Percentiles rank a stretch among this genome's conserved stretches.
Evolutionary conservation across 2,113 vertebrate genomes (phyloP).

Genomic region (Eclectus roratus): DNA sequence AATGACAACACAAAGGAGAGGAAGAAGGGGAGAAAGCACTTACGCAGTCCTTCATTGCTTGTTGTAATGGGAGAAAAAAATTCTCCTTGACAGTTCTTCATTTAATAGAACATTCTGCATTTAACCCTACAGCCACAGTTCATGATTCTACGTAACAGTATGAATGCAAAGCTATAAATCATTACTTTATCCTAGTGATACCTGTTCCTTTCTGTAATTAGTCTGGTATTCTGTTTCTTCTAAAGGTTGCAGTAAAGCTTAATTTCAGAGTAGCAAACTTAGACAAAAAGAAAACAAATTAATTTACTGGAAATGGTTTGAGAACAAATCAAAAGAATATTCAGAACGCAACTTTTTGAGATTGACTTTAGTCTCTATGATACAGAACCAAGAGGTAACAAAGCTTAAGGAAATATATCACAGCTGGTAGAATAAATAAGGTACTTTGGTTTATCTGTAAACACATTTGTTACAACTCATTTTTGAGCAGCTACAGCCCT

Average conservation of each 20-base stretch:
- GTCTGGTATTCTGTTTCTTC: not conserved
- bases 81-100: not conserved
- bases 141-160: not conserved
- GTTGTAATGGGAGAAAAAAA: not conserved
- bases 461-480: not conserved
- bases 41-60: not conserved
- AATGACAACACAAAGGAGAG: not conserved
- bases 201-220: not conserved
- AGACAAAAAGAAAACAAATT: not conserved
- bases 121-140: not conserved
- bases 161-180: not conserved
- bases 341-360: not conserved
- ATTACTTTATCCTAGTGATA: not conserved
- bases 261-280: not conserved
- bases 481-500: not conserved
- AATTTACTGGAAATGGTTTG: constrained; percentile 7
- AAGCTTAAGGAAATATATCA: not conserved
- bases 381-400: not conserved
- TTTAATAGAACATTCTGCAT: not conserved
- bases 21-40: not conserved
- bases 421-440: not conserved
- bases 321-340: constrained; percentile 12
- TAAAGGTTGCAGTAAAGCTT: not conserved
- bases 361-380: not conserved
- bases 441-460: not conserved